These are phyloP conservation scores for Calliphora vicina DNA, from an alignment of 1,140 invertebrate species.

Conservation along the genomic window DNA sequence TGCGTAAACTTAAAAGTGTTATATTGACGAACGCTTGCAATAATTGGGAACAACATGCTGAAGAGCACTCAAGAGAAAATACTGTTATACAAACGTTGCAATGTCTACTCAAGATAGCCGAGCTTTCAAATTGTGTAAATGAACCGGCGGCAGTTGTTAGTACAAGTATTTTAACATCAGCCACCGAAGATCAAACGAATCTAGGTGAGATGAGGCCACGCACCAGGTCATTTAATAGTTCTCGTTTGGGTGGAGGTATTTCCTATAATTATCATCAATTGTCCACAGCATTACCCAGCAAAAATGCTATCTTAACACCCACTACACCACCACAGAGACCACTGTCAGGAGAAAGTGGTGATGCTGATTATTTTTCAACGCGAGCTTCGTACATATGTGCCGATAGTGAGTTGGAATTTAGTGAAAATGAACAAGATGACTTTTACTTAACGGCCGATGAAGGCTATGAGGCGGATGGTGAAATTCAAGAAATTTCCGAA, in stretches of 20 bases:
- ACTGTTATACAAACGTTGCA: constrained; percentile 58
- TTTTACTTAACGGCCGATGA: constrained; percentile 59
- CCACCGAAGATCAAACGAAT: constrained; percentile 34
- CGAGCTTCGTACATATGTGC: constrained; percentile 52
- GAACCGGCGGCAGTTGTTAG: constrained; percentile 46
- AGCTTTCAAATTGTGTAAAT: constrained; percentile 51
- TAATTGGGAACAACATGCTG: constrained; percentile 51
- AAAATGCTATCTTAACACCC: neutral
- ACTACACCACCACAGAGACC: constrained; percentile 43
- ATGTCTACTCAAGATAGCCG: constrained; percentile 57
- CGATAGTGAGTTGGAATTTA: constrained; percentile 59
- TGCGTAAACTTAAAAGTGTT: constrained; percentile 54
- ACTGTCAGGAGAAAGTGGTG: constrained; percentile 47
- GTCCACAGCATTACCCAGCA: neutral
- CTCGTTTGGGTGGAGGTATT: neutral
- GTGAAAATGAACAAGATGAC: constrained; percentile 55
- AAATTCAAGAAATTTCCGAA: constrained; percentile 55
- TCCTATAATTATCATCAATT: constrained; percentile 2
- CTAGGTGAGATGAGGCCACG: constrained; percentile 44
- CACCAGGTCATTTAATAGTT: constrained; percentile 47
- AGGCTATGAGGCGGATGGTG: constrained; percentile 61
- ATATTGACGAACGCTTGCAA: constrained; percentile 50
- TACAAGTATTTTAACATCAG: constrained; percentile 34
- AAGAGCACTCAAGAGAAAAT: constrained; percentile 56
- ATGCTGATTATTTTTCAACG: constrained; percentile 57